These are phyloP conservation scores for Smithornis capensis DNA, from an alignment of 2,113 vertebrate species.

Conservation along the genomic window DNA sequence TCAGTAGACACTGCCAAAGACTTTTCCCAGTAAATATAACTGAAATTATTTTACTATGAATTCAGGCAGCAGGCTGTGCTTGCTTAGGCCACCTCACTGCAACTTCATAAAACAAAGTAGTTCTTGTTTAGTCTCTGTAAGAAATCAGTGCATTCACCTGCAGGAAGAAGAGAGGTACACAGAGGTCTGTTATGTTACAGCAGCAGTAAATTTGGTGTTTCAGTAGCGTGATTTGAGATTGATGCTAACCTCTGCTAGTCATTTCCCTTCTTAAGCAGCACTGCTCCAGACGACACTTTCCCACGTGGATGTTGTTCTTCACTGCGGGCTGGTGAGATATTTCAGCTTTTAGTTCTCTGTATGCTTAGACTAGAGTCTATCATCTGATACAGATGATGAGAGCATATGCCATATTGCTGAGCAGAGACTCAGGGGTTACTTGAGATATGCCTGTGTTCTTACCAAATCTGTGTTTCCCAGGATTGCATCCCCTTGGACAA, in stretches of 20 bases:
- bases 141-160: neutral
- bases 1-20: neutral
- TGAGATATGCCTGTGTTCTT: neutral
- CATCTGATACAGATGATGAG: fast-evolving
- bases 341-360: neutral
- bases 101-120: neutral
- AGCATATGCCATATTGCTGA: fast-evolving
- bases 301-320: neutral
- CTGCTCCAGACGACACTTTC: conserved; percentile 52
- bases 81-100: neutral
- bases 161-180: neutral
- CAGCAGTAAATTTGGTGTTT: neutral
- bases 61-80: neutral
- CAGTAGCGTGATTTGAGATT: neutral
- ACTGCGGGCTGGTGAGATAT: conserved; percentile 33
- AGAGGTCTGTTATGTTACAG: neutral
- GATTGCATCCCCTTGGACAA: conserved; percentile 47
- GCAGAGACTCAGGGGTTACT: neutral
- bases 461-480: conserved; percentile 42
- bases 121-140: neutral
- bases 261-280: neutral
- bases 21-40: neutral
- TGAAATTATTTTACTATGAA: neutral
- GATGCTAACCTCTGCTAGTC: neutral
- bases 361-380: neutral